Percentiles rank a stretch among this genome's conserved stretches.
Conservation (phyloP, 1,140 invertebrate genomes). For the Magallana angulata region DNA sequence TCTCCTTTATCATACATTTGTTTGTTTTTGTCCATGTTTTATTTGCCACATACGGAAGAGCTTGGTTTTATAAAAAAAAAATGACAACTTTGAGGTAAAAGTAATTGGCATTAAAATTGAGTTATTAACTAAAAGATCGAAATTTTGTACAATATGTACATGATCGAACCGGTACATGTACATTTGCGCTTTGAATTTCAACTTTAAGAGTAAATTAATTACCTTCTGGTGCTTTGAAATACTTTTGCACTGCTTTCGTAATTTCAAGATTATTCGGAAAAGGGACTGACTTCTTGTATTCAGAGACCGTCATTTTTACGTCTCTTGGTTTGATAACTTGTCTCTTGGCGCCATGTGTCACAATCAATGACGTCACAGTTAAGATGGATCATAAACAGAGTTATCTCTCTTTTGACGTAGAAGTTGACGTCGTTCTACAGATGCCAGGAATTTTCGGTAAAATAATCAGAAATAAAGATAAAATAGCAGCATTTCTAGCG, state of each 20-base stretch:
- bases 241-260: slow-evolving; percentile 30
- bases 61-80: neutral
- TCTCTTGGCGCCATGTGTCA: slow-evolving; percentile 20
- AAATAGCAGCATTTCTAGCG: too few relatives aligned
- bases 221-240: slow-evolving; percentile 38
- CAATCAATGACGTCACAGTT: neutral
- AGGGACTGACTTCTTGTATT: neutral
- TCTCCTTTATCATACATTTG: slow-evolving; percentile 45
- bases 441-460: too few relatives aligned
- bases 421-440: too few relatives aligned
- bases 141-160: neutral
- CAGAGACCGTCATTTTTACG: neutral
- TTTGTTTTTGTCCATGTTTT: slow-evolving; percentile 54
- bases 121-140: too few relatives aligned
- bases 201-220: neutral
- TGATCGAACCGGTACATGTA: too few relatives aligned
- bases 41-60: neutral
- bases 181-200: too few relatives aligned
- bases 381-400: neutral
- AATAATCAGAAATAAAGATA: too few relatives aligned
- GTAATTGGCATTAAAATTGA: neutral
- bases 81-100: neutral
- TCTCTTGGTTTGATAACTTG: neutral
- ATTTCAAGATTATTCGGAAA: slow-evolving; percentile 25
- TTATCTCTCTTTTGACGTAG: too few relatives aligned